Percentiles rank a stretch among this genome's conserved stretches.
These are phyloP conservation scores for Philereme transversata DNA, from an alignment of 2,888 invertebrate species.

Conservation along the genomic window DNA sequence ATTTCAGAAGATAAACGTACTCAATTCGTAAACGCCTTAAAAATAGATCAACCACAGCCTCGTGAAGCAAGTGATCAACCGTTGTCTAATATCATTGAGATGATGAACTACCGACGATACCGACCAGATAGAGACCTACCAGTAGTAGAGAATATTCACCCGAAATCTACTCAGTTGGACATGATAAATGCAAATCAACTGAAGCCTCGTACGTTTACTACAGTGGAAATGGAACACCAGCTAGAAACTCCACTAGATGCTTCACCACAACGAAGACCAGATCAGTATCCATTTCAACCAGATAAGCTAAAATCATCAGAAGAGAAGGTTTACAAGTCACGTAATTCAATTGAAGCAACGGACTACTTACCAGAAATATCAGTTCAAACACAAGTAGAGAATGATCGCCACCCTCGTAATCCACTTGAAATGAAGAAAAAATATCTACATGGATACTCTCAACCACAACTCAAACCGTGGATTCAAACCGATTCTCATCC, in stretches of 20 bases:
- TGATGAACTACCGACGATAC: conserved; percentile 1
- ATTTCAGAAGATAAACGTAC: not conserved
- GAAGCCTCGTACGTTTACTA: not conserved
- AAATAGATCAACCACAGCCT: not conserved
- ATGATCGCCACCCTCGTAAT: conserved; percentile 5
- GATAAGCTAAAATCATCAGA: no score
- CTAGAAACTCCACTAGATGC: no score
- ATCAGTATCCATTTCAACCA: no score
- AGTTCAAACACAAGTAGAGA: not conserved
- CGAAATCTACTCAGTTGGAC: not conserved
- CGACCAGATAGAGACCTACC: not conserved
- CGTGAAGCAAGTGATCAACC: not conserved
- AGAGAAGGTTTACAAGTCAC: no score
- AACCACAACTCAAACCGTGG: conserved; percentile 1
- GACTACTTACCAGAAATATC: not conserved
- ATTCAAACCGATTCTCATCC: not conserved
- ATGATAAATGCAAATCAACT: conserved; percentile 2
- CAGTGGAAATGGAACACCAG: no score
- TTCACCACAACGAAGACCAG: no score
- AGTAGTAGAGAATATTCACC: not conserved
- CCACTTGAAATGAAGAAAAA: conserved; percentile 20
- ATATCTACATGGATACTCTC: conserved; percentile 10
- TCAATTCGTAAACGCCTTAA: not conserved
- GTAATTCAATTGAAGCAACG: no score
- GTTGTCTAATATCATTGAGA: not conserved